Evolutionary conservation across 2,113 vertebrate species (phyloP), one percentile per base, ranked within the genome.

Genomic region (Ifrita kowaldi): DNA sequence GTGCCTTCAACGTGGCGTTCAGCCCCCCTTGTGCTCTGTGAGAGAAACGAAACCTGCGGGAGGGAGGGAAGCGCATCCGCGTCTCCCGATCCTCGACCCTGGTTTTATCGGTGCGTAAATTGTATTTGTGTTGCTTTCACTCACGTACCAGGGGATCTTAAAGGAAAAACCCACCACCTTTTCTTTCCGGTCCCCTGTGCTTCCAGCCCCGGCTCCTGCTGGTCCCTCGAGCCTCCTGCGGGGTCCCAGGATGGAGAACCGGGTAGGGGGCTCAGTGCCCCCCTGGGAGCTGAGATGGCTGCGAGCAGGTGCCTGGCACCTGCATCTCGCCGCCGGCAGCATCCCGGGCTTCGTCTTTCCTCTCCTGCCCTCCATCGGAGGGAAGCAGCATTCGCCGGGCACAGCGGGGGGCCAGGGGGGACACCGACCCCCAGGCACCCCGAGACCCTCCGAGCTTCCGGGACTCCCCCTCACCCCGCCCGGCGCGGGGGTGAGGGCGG

Each of bases 301-400:
- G 52, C 52, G 4, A 22, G 19, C 52, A 47, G 71, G 68, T 52
- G 39, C 70, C 50, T 6, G 47, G 60, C 14, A 35, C 65, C 26
- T 7, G 18, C 8, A 22, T 32, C 60, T 7, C 12, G 73, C 89
- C 21, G 47, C 50, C 21, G 60, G 53, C 65, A 15, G 6, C n/a
- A 33, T 68, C 50, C 50, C 33, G 37, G 47, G 20, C 4, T 97
- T 93, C 46, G 41, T 97, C 97, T 98, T 97, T 98, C 97, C 98
- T 98, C 98, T 98, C 95, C 98, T 98, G 98, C 98, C 95, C 98
- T 97, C 97, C 98, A 95, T 97, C 96, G 98, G 98, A 98, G 97
- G 96, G 88, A 30, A 75, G 89, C 92, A 83, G 96, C 95, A 39
- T 46, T 55, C 23, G 13, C 56, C 59, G 82, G 49, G 41, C 41